Percentiles rank a stretch among this genome's conserved stretches.
Conservation (phyloP, 2,888 invertebrate species). For the Pseudococcus longispinus region DNA sequence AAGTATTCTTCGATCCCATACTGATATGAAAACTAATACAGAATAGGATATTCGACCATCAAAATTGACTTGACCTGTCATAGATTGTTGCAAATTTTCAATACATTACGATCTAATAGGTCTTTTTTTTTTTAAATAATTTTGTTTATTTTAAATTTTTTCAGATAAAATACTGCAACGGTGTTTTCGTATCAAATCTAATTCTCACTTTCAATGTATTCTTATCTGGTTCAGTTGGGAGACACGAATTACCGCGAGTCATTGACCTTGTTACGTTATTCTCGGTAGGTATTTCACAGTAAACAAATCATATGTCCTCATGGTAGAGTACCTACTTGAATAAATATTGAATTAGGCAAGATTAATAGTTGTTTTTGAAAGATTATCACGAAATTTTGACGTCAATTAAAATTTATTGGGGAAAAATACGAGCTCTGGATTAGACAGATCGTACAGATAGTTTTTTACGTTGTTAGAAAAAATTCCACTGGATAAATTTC, state of each 20-base stretch:
- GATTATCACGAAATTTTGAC: not conserved
- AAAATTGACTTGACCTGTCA: too few species aligned
- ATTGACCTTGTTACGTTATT: not conserved
- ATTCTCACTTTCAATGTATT: not conserved
- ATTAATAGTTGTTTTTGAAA: not conserved
- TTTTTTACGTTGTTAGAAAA: not conserved
- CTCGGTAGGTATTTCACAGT: not conserved
- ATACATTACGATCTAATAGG: too few species aligned
- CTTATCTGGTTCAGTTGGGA: not conserved
- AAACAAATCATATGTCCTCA: not conserved
- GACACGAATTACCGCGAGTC: not conserved
- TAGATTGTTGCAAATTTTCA: too few species aligned
- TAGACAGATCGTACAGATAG: not conserved
- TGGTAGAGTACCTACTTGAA: not conserved
- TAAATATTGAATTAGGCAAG: not conserved
- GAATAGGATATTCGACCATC: too few species aligned
- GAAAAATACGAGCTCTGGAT: not conserved
- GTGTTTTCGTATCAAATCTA: not conserved
- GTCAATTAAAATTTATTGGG: not conserved
- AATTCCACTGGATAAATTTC: not conserved
- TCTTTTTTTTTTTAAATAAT: too few species aligned
- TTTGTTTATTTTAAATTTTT: not conserved
- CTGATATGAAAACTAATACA: too few species aligned
- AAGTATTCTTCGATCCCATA: too few species aligned
- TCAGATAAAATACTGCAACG: not conserved